A percentile compares a stretch with the other conserved stretches of the same genome.
Conservation (phyloP, 2,888 invertebrate species). For the Lochmaea capreae region DNA sequence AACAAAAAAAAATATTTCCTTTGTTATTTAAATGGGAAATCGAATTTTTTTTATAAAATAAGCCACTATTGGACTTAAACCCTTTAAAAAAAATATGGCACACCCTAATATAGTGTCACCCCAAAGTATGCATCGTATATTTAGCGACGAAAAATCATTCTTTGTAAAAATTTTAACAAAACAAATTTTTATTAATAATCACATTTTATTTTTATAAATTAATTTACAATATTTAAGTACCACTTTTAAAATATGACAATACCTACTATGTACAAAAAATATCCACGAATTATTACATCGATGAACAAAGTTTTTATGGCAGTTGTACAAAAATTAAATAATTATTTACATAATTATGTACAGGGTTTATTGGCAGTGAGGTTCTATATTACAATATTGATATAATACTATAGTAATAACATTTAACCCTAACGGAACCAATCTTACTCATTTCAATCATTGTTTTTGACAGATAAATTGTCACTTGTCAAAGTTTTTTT, state of each 20-base stretch:
- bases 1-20: too few relatives aligned
- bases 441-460: neutral
- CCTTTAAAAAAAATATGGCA: too few relatives aligned
- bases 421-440: constrained; percentile 19
- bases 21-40: too few relatives aligned
- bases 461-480: too few relatives aligned
- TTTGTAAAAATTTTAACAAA: neutral
- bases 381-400: constrained; percentile 49
- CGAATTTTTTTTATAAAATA: too few relatives aligned
- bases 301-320: constrained; percentile 19
- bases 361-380: constrained; percentile 49
- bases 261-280: constrained; percentile 28
- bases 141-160: too few relatives aligned
- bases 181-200: neutral
- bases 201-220: constrained; percentile 27
- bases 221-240: constrained; percentile 27
- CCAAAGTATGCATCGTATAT: too few relatives aligned
- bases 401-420: constrained; percentile 42
- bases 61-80: too few relatives aligned
- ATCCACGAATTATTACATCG: constrained; percentile 23
- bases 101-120: too few relatives aligned
- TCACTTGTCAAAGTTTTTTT: neutral
- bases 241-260: constrained; percentile 7
- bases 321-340: constrained; percentile 47
- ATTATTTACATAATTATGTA: constrained; percentile 51